Evolutionary conservation across 2,888 invertebrate species (phyloP).

Genomic region (Chrysina gloriosa): DNA sequence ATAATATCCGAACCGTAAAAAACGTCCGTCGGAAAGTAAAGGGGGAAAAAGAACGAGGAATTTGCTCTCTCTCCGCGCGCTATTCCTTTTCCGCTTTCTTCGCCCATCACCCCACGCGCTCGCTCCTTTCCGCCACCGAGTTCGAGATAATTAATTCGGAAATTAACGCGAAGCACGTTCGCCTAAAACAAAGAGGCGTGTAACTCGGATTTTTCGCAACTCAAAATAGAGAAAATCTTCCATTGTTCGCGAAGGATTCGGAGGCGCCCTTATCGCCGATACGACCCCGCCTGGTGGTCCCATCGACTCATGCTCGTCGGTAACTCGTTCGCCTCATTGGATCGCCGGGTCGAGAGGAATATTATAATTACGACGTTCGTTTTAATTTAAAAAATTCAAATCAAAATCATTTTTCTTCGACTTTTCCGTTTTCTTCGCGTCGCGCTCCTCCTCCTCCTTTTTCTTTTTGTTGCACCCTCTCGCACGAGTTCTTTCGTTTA

Average conservation of each 20-base stretch:
- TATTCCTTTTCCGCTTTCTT: not conserved
- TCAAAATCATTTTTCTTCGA: not conserved
- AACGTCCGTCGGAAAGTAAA: not conserved
- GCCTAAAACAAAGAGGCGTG: slow-evolving; percentile 15
- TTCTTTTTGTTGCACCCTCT: not conserved
- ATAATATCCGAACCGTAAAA: slow-evolving; percentile 7
- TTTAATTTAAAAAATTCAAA: slow-evolving; percentile 23
- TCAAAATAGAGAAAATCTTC: slow-evolving; percentile 21
- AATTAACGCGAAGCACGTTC: slow-evolving; percentile 34
- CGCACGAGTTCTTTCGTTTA: slow-evolving; percentile 4
- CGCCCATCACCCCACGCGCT: not conserved
- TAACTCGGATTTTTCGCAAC: slow-evolving; percentile 18
- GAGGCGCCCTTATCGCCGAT: not conserved
- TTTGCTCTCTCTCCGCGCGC: not conserved
- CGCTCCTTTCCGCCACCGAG: not conserved
- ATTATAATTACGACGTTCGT: slow-evolving; percentile 19
- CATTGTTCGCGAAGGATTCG: slow-evolving; percentile 27
- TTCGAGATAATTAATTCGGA: slow-evolving; percentile 35
- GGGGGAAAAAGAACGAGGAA: not conserved
- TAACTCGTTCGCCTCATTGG: not conserved
- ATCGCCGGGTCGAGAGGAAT: not conserved
- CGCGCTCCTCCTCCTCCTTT: too few relatives aligned
- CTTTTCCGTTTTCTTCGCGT: not conserved
- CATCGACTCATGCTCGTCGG: not conserved
- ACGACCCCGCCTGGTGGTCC: not conserved